Evolutionary conservation across 2,888 invertebrate species (phyloP).

Genomic region (Epinotia demarniana): DNA sequence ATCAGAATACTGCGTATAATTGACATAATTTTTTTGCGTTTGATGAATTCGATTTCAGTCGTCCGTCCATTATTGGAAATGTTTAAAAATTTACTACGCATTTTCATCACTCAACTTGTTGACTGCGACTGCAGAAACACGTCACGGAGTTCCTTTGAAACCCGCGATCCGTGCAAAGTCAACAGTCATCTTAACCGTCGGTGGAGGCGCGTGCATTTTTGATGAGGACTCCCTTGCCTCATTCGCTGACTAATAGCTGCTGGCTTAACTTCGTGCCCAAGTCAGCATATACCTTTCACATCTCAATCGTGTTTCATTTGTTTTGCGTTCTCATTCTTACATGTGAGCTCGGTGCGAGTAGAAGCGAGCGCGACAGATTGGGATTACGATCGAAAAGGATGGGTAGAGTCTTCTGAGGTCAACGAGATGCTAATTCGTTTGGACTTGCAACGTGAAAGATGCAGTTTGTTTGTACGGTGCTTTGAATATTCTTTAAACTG

Average conservation of each 20-base stretch:
- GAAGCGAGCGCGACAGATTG: neutral
- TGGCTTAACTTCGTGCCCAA: neutral
- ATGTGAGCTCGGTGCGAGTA: neutral
- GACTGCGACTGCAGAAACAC: neutral
- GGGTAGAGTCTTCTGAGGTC: neutral
- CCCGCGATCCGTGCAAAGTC: constrained; percentile 60
- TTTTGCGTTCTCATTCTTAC: neutral
- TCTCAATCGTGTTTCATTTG: neutral
- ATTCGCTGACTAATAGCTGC: constrained; percentile 18
- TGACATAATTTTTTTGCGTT: too few species aligned
- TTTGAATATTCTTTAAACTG: neutral
- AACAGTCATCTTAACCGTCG: constrained; percentile 72
- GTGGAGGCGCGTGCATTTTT: constrained; percentile 73
- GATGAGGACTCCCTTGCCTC: constrained; percentile 62
- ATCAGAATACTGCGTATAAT: too few species aligned
- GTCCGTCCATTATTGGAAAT: too few species aligned
- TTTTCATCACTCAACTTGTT: neutral
- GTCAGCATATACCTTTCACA: neutral
- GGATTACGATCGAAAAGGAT: neutral
- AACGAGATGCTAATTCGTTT: constrained; percentile 4
- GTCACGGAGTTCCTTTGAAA: constrained; percentile 48
- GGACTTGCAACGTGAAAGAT: neutral
- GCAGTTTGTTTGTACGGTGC: neutral
- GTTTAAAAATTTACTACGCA: neutral
- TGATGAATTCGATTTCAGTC: too few species aligned